phyloP scores from a whole-genome alignment of 2,113 vertebrate genomes.

The Nansenia antarctica region DNA sequence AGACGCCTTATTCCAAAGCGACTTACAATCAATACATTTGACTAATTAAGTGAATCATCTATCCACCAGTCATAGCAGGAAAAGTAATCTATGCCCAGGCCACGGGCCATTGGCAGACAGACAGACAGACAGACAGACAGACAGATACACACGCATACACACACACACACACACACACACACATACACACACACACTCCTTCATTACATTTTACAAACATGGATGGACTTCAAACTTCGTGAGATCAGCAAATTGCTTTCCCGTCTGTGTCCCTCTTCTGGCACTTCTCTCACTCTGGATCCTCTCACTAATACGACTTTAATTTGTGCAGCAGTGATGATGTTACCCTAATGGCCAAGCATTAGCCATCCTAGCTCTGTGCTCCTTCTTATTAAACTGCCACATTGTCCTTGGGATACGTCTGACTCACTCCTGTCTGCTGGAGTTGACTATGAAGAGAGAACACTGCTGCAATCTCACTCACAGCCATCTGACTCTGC shows the following conservation, averaged over 20 bases:
- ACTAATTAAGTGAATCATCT: too few species aligned
- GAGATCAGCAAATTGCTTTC: conserved; percentile 1
- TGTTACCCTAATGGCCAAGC: conserved; percentile 61
- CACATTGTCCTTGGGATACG: conserved; percentile 57
- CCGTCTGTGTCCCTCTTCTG: conserved; percentile 18
- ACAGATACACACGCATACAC: not conserved
- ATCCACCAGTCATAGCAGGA: too few species aligned
- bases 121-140: not conserved
- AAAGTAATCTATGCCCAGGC: too few species aligned
- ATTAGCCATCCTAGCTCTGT: conserved; percentile 49
- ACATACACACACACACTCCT: not conserved
- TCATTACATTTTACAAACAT: not conserved
- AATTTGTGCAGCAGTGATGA: conserved; percentile 55
- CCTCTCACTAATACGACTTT: conserved; percentile 61
- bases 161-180: not conserved
- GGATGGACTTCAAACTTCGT: not conserved
- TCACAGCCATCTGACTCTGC: not conserved
- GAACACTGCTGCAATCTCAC: not conserved
- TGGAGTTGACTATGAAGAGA: not conserved
- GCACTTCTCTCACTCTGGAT: not conserved
- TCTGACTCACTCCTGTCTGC: not conserved
- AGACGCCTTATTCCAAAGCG: too few species aligned
- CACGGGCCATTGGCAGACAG: too few species aligned
- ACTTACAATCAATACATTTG: too few species aligned
- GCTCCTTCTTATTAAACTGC: conserved; percentile 51